A percentile compares a stretch with the other conserved stretches of the same genome.
phyloP scores from a whole-genome alignment of 1,140 invertebrate species.

The Anadara kagoshimensis region DNA sequence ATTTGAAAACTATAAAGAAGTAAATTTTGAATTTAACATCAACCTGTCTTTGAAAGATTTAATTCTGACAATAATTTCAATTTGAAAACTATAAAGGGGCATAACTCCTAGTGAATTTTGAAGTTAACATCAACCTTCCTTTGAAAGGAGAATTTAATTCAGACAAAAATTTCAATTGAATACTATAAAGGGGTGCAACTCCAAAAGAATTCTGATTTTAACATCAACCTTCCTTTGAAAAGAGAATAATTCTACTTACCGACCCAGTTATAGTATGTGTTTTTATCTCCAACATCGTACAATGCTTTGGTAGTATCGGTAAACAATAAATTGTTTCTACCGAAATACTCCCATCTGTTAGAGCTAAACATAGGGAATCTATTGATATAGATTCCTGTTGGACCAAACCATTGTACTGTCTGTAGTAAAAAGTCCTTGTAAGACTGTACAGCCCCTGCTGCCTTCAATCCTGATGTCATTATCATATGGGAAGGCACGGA shows the following conservation, averaged over 20 bases:
- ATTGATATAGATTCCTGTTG: conserved; percentile 37
- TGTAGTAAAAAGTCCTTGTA: conserved; percentile 62
- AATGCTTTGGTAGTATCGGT: conserved; percentile 67
- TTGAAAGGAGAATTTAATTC: too few relatives aligned
- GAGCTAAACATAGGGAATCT: conserved; percentile 59
- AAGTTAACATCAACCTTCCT: too few relatives aligned
- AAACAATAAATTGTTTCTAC: conserved; percentile 65
- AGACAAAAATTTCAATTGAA: too few relatives aligned
- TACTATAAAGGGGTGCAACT: too few relatives aligned
- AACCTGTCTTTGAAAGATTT: too few relatives aligned
- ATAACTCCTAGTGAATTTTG: too few relatives aligned
- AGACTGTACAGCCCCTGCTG: conserved; percentile 26
- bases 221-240: too few relatives aligned
- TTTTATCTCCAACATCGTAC: conserved; percentile 58
- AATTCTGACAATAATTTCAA: too few relatives aligned
- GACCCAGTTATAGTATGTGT: conserved; percentile 70
- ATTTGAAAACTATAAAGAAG: too few relatives aligned
- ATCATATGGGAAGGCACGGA: conserved; percentile 89
- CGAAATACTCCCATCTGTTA: conserved; percentile 37
- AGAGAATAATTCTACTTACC: conserved; percentile 56
- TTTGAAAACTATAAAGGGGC: too few relatives aligned
- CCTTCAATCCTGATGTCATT: conserved; percentile 61
- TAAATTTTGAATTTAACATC: too few relatives aligned
- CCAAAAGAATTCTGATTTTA: too few relatives aligned
- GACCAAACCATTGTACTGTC: conserved; percentile 52